phyloP scores from a whole-genome alignment of 2,797 vertebrate genomes.

The Eulemur mongoz region DNA sequence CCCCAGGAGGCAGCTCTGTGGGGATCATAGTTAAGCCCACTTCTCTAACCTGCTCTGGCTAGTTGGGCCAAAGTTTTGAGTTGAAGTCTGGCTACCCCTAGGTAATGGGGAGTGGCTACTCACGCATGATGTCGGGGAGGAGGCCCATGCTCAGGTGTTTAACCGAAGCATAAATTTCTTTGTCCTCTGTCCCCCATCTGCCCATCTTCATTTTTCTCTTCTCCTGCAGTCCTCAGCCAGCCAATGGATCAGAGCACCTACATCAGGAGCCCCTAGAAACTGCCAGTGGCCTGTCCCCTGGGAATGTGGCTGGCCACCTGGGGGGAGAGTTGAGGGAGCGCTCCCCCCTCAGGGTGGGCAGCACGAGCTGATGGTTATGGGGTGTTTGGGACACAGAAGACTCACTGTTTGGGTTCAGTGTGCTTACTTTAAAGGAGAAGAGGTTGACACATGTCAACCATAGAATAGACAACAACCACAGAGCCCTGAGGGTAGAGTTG shows the following conservation, averaged over 20 bases:
- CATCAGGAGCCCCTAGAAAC: neutral
- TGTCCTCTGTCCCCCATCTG: neutral
- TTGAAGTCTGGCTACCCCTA: neutral
- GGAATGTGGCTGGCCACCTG: neutral
- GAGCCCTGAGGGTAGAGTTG: neutral
- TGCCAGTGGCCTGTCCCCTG: neutral
- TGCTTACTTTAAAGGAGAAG: neutral
- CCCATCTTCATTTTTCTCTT: neutral
- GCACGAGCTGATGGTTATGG: neutral
- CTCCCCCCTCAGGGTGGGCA: neutral
- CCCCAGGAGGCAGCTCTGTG: neutral
- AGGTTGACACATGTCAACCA: neutral
- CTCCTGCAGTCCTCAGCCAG: neutral
- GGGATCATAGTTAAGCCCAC: neutral
- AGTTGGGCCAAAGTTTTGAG: neutral
- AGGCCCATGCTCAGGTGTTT: neutral
- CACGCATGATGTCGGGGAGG: neutral
- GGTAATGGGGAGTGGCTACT: neutral
- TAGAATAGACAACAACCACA: neutral
- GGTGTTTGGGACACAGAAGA: neutral
- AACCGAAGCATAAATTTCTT: neutral
- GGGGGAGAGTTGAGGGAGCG: neutral
- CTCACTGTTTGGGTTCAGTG: neutral
- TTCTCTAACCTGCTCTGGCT: neutral
- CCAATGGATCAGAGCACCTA: neutral